A percentile compares a stretch with the other conserved stretches of the same genome.
Conservation (phyloP, 2,113 vertebrate species). For the Anser cygnoides region DNA sequence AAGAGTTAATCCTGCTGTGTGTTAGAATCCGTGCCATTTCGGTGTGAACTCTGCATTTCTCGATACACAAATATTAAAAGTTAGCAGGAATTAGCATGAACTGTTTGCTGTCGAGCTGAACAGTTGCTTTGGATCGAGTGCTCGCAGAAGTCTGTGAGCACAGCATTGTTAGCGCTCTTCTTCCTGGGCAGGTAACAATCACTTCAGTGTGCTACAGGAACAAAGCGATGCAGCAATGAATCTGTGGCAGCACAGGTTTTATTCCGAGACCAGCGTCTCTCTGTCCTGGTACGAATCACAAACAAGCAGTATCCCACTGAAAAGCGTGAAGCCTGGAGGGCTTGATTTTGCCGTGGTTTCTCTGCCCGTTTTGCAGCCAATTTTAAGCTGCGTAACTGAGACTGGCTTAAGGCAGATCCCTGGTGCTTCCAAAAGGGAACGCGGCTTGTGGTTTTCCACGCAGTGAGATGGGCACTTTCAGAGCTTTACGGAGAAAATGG, state of each 20-base stretch:
- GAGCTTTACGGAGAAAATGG: rapidly evolving
- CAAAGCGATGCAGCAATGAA: neutral
- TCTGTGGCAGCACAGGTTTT: neutral
- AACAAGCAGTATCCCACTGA: neutral
- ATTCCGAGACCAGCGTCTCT: neutral
- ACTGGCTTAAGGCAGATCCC: neutral
- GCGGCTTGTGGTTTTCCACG: rapidly evolving
- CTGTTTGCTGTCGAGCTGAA: neutral
- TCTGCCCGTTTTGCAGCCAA: rapidly evolving
- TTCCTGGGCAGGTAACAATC: neutral
- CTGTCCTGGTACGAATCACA: neutral
- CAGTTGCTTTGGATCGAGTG: neutral
- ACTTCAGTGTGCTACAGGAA: neutral
- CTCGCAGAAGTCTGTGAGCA: neutral
- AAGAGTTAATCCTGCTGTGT: constrained; percentile 42
- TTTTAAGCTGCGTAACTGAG: rapidly evolving
- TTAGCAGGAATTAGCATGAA: constrained; percentile 14
- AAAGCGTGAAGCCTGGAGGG: rapidly evolving
- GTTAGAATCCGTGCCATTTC: neutral
- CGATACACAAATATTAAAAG: neutral
- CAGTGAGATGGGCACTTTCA: neutral
- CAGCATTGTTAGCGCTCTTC: neutral
- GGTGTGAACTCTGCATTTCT: neutral
- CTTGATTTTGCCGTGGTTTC: rapidly evolving
- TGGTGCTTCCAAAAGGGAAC: rapidly evolving